Evolutionary conservation across 2,113 vertebrate species (phyloP).

Genomic region (Agelaius phoeniceus): DNA sequence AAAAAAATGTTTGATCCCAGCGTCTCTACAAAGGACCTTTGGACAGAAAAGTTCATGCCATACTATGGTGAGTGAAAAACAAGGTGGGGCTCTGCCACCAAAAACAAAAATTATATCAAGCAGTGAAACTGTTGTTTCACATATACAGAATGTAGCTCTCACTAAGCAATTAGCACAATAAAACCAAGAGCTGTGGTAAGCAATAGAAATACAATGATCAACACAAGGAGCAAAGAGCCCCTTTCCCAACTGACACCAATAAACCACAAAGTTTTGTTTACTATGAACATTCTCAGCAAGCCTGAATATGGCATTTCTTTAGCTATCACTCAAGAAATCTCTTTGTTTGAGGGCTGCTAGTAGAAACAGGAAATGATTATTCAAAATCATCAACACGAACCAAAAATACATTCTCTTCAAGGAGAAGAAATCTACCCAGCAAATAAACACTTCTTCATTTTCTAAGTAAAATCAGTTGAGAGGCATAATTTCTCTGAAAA

Average conservation of each 20-base stretch:
- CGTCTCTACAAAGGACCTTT: neutral
- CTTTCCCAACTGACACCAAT: constrained; percentile 6
- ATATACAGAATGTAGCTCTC: neutral
- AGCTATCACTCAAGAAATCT: constrained; percentile 58
- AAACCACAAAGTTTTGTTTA: constrained; percentile 40
- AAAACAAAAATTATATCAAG: neutral
- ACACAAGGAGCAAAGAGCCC: neutral
- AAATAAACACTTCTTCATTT: constrained; percentile 27
- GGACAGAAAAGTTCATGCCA: neutral
- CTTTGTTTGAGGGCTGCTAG: constrained; percentile 47
- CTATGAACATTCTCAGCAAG: neutral
- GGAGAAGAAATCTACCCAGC: constrained; percentile 19
- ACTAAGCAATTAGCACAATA: constrained; percentile 3
- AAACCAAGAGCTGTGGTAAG: constrained; percentile 12
- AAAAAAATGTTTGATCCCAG: neutral
- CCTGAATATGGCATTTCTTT: constrained; percentile 36
- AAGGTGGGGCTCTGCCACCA: neutral
- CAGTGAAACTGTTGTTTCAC: neutral
- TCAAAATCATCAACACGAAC: constrained; percentile 57
- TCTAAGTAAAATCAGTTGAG: constrained; percentile 10
- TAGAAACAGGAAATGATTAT: constrained; percentile 55
- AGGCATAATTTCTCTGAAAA: constrained; percentile 9
- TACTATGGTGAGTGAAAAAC: neutral
- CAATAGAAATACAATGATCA: neutral
- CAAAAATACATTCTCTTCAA: constrained; percentile 50